Percentiles rank a stretch among this genome's conserved stretches.
Evolutionary conservation across 2,113 vertebrate genomes (phyloP).

Genomic region (Coracopsis vasa): DNA sequence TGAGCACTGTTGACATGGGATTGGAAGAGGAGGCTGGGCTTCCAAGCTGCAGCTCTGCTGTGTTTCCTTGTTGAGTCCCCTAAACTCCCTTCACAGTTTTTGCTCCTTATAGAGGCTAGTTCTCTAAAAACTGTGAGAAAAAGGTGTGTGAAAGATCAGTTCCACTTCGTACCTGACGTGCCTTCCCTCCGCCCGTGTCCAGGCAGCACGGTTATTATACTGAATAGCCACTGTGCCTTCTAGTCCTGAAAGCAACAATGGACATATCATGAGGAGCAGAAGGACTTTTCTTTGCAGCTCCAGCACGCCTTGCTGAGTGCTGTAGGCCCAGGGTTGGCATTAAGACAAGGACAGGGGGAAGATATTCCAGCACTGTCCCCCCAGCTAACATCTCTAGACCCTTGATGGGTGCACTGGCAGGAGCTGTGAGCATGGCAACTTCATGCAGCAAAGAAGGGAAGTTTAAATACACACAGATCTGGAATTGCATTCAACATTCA

Average conservation of each 20-base stretch:
- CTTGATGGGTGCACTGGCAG: neutral
- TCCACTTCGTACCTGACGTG: neutral
- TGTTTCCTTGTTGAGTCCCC: neutral
- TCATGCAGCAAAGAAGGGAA: neutral
- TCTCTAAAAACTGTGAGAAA: rapidly evolving
- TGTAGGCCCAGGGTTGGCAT: neutral
- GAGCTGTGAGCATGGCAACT: neutral
- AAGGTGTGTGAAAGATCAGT: neutral
- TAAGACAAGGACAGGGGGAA: neutral
- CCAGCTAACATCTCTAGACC: neutral
- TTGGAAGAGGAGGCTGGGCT: neutral
- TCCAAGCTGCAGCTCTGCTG: neutral
- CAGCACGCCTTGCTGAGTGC: neutral
- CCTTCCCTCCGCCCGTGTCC: neutral
- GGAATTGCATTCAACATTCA: neutral
- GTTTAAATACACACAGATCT: neutral
- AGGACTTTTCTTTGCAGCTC: neutral
- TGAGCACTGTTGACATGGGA: neutral
- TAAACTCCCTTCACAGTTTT: neutral
- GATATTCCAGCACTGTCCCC: neutral
- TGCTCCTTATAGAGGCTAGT: neutral
- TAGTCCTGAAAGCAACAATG: neutral
- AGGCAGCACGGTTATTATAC: neutral
- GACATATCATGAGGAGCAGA: neutral
- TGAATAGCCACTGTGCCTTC: neutral